phyloP scores from a whole-genome alignment of 2,113 vertebrate species.

The Chloropsis cyanopogon region DNA sequence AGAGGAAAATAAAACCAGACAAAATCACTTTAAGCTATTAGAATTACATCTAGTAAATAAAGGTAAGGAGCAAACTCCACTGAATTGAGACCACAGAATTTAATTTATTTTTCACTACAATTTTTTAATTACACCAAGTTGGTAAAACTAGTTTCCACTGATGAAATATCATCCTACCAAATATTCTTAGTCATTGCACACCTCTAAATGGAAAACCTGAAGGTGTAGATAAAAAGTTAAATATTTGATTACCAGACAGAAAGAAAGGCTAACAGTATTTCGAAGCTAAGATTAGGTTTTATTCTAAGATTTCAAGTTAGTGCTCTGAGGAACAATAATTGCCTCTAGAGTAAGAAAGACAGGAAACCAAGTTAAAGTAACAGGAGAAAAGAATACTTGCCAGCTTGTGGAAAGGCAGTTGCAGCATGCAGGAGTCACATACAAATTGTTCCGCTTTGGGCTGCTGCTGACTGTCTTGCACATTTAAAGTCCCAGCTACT shows the following conservation, averaged over 20 bases:
- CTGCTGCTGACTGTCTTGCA: slow-evolving; percentile 20
- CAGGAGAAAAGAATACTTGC: slow-evolving; percentile 35
- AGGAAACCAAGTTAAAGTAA: background rate
- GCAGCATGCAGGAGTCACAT: slow-evolving; percentile 25
- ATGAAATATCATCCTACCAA: background rate
- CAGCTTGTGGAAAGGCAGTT: slow-evolving; percentile 12
- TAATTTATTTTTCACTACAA: background rate
- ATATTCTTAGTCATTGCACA: background rate
- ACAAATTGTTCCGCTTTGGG: slow-evolving; percentile 23
- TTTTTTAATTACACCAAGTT: background rate
- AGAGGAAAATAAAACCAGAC: slow-evolving; percentile 4
- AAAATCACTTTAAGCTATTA: background rate
- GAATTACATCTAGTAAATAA: background rate
- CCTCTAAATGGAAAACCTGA: background rate
- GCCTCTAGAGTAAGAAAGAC: background rate
- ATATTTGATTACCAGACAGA: background rate
- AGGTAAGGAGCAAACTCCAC: background rate
- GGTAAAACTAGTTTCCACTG: background rate
- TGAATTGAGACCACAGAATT: background rate
- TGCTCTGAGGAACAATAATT: background rate
- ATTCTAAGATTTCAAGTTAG: background rate
- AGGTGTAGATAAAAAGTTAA: background rate
- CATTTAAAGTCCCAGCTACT: slow-evolving; percentile 28
- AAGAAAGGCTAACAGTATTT: background rate
- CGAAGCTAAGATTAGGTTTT: background rate